Evolutionary conservation across 1,140 invertebrate species (phyloP), one percentile per base, ranked within the genome.

Genomic region (Tetramorium alpestre): DNA sequence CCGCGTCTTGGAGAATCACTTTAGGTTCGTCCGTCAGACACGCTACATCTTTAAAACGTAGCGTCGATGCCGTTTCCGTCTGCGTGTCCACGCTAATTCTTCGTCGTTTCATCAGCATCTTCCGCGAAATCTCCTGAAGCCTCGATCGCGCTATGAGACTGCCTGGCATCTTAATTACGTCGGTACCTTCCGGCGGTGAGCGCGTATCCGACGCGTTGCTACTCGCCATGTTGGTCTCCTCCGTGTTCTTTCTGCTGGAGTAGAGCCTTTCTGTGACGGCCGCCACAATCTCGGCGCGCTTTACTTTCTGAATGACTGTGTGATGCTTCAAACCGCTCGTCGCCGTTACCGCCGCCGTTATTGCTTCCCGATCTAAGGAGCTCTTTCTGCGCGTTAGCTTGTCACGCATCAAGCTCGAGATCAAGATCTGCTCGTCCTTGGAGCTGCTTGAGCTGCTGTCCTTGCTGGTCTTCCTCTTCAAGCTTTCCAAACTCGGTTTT

Each of bases 231-330:
- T 94, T 94, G 25, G 91, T 93, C 47, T 96, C 96, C 81, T 97
- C 97, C 80, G 95, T 95, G 69, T 95, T 96, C 91, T 97, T 97
- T 44, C 96, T 94, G 86, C 96, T 96, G 0, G 96, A 95, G 91
- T 97, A 97, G n/a, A 97, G 93, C 85, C 97, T 95, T 90, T 96
- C 96, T 0, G 97, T 97, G 2, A 97, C 97, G 0, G 97, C 97
- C 13, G 97, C 97, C 18, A 97, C 96, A 62, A 97, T 97, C 93
- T 97, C 96, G 6, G 97, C 96, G 90, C 97, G 93, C 82, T 96
- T 93, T 6, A 86, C 89, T 0, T 67, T 41, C 56, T 94, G 94
- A 18, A 94, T 93, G 0, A 82, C 87, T 11, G 90, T 93, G 54
- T 94, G 92, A 10, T 84, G 22, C 13, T 86, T 92, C 7, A 60